A percentile compares a stretch with the other conserved stretches of the same genome.
phyloP scores from a whole-genome alignment of 1,140 invertebrate genomes.

The Hylaeus volcanicus region DNA sequence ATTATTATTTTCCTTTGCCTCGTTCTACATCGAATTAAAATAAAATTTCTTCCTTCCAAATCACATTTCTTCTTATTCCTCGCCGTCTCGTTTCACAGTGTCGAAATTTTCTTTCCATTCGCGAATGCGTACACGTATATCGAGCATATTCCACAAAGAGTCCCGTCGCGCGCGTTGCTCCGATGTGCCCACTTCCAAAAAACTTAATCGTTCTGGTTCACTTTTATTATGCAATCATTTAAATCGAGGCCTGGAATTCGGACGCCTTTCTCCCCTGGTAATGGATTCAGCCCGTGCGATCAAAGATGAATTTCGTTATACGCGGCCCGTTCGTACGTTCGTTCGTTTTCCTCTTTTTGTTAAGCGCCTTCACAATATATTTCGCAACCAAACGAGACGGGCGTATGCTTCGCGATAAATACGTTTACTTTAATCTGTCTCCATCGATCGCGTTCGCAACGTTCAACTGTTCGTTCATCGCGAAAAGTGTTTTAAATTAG shows the following conservation, averaged over 20 bases:
- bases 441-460: background rate
- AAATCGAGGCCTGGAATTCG: constrained; percentile 54
- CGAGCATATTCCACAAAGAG: background rate
- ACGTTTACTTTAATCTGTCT: background rate
- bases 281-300: constrained; percentile 28
- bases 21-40: background rate
- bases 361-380: no score
- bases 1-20: no score
- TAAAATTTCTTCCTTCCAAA: background rate
- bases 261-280: constrained; percentile 53
- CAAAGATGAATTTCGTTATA: constrained; percentile 9
- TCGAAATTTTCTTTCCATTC: background rate
- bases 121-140: no score
- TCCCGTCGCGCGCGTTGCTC: no score
- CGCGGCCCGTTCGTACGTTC: background rate
- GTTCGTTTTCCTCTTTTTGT: background rate
- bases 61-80: background rate
- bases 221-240: constrained; percentile 53
- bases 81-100: background rate
- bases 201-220: constrained; percentile 30
- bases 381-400: no score
- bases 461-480: no score
- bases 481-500: no score
- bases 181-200: constrained; percentile 38
- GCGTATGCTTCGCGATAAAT: no score